A percentile compares a stretch with the other conserved stretches of the same genome.
These are phyloP conservation scores for Litoditis marina DNA, from an alignment of 2,888 invertebrate species.

Conservation along the genomic window DNA sequence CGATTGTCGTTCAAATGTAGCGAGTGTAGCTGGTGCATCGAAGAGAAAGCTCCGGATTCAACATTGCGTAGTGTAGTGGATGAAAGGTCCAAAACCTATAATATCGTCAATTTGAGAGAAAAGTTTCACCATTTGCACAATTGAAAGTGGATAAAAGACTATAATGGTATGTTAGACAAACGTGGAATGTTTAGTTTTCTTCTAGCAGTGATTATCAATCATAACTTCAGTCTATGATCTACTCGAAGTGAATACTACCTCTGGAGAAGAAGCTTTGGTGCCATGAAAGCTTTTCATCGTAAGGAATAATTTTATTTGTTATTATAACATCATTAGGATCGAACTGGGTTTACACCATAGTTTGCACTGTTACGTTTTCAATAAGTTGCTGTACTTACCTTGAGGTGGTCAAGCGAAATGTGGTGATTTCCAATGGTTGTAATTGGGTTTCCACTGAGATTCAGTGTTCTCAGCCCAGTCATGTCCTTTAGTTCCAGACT, in stretches of 20 bases:
- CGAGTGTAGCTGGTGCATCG: slow-evolving; percentile 24
- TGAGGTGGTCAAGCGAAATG: slow-evolving; percentile 21
- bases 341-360: no score
- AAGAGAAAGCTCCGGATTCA: slow-evolving; percentile 30
- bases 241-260: no score
- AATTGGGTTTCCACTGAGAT: slow-evolving; percentile 28
- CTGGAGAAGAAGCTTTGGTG: no score
- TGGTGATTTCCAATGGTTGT: slow-evolving; percentile 15
- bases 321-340: no score
- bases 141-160: neutral
- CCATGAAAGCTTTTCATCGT: no score
- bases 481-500: slow-evolving; percentile 26
- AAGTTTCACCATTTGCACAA: neutral
- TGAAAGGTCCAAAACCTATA: slow-evolving; percentile 21
- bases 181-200: no score
- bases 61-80: slow-evolving; percentile 19
- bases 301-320: no score
- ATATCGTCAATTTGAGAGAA: neutral
- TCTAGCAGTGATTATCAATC: no score
- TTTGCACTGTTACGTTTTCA: no score
- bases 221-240: no score
- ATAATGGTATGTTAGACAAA: no score
- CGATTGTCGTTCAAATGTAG: slow-evolving; percentile 25
- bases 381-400: slow-evolving; percentile 15
- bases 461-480: slow-evolving; percentile 17